Evolutionary conservation across 1,140 invertebrate genomes (phyloP), one percentile per base, ranked within the genome.

Genomic region (Eurosta solidaginis): DNA sequence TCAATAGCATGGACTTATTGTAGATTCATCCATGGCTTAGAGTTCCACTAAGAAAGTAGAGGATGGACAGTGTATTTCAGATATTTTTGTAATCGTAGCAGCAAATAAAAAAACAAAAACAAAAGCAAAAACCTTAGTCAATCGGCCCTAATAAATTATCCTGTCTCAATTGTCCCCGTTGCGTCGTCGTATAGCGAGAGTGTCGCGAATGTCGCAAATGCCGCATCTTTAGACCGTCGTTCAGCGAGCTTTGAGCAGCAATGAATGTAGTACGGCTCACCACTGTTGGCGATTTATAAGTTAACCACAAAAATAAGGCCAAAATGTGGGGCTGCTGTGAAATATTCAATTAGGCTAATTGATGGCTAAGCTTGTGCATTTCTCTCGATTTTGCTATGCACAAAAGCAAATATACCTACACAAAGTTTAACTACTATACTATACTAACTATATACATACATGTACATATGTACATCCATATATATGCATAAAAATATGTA

Each of bases 271-370:
- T 20, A 68, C 12, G 20, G 33, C 27, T 40, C 17, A 20, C 33
- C 54, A 29, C 54, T 59, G 29, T 14, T 17, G 22, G 27, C 25
- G 33, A 68, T 68, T 68, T 68, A 68, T 42, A 68, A 22, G 59
- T 68, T 40, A 40, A 27, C 17, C n/a, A 40, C n/a, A 14, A 33
- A n/a, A 20, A 68, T 29, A 68, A 68, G 33, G 59, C 7, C 59
- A 40, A 68, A 68, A 68, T 68, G 59, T 33, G 59, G 33, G 36
- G 59, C 36, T 68, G 59, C 59, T 68, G 59, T 68, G 59, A 68
- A 68, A 68, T 20, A 68, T 68, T 68, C 59, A 68, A 68, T 68
- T 68, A 68, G 59, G 59, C 59, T 68, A 68, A 68, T 68, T 68
- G 59, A 68, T 68, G 59, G 59, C 59, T 68, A 68, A 68, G 59